These are phyloP conservation scores for Troglohyphantes excavatus DNA, from an alignment of 2,888 invertebrate species.

Conservation along the genomic window DNA sequence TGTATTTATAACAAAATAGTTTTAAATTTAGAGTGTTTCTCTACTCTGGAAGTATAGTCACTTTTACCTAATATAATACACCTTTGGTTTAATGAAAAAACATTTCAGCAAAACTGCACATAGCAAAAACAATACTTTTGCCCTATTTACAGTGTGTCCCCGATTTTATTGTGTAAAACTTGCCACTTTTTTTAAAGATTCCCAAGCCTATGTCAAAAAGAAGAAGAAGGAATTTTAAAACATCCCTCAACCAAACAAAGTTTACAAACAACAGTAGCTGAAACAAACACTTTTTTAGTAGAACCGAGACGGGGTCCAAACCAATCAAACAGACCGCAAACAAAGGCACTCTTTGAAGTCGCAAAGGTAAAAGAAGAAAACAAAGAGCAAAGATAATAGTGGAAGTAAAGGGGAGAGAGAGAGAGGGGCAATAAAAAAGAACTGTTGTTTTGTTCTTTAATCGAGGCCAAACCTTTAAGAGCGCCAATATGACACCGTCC, in stretches of 20 bases:
- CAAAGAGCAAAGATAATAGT: not conserved
- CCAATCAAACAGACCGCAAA: not conserved
- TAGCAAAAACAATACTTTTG: too few species aligned
- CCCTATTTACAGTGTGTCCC: too few species aligned
- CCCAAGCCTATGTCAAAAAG: too few species aligned
- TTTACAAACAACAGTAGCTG: not conserved
- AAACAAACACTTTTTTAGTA: not conserved
- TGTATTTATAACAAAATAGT: too few species aligned
- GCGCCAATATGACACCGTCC: conserved; percentile 24
- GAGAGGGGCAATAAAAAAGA: not conserved
- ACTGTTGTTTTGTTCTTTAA: conserved; percentile 21
- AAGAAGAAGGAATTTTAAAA: too few species aligned
- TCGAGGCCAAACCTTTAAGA: conserved; percentile 15
- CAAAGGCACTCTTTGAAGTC: conserved; percentile 10
- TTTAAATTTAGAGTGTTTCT: too few species aligned
- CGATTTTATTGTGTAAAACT: too few species aligned
- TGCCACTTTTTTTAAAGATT: too few species aligned
- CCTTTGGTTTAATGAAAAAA: too few species aligned
- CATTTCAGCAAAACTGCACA: too few species aligned
- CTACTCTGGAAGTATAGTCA: too few species aligned
- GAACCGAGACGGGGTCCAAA: not conserved
- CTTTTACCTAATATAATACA: too few species aligned
- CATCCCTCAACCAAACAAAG: not conserved
- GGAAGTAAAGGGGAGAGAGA: not conserved
- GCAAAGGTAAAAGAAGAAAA: conserved; percentile 2